These are phyloP conservation scores for Spodoptera exigua DNA, from an alignment of 2,888 invertebrate genomes.

Conservation along the genomic window DNA sequence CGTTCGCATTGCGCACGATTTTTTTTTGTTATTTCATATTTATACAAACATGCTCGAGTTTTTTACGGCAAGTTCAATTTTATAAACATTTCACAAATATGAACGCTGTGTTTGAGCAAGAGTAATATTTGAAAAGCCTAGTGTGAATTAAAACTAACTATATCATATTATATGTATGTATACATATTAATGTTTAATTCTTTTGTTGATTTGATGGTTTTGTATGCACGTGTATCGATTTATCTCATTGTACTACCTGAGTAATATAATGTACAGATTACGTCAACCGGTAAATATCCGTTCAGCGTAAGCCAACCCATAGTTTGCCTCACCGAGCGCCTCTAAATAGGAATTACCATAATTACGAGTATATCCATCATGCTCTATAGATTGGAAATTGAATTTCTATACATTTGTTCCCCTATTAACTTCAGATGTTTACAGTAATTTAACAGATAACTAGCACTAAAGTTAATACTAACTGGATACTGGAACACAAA, in stretches of 20 bases:
- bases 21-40: constrained; percentile 39
- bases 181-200: not conserved
- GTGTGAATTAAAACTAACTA: not conserved
- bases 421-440: constrained; percentile 17
- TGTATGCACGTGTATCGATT: not conserved
- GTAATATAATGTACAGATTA: constrained; percentile 31
- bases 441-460: constrained; percentile 11
- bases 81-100: constrained; percentile 19
- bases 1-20: constrained; percentile 18
- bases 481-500: constrained; percentile 23
- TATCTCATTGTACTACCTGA: constrained; percentile 4
- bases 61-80: constrained; percentile 17
- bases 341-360: constrained; percentile 47
- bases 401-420: constrained; percentile 20
- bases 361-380: constrained; percentile 28
- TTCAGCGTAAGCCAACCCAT: constrained; percentile 28
- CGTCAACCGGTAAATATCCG: constrained; percentile 36
- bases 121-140: constrained; percentile 2
- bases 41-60: constrained; percentile 20
- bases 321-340: constrained; percentile 17
- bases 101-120: constrained; percentile 5
- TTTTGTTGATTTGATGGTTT: not conserved
- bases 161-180: not conserved
- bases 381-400: constrained; percentile 34
- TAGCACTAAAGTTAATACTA: constrained; percentile 14